A percentile compares a stretch with the other conserved stretches of the same genome.
Conservation (phyloP, 2,797 vertebrate genomes). For the Sebastes hopkinsi region DNA sequence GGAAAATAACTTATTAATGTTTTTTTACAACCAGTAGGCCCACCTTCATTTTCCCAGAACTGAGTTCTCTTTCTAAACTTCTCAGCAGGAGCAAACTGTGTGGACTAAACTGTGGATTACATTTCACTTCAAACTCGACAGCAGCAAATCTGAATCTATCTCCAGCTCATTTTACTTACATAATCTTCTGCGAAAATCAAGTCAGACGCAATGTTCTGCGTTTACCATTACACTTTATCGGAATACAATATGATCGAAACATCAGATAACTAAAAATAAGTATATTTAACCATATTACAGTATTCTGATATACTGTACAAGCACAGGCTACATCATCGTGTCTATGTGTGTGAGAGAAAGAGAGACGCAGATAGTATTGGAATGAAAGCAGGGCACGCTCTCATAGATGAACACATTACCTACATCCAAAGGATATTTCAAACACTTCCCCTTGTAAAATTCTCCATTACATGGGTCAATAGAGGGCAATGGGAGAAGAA, state of each 20-base stretch:
- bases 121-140: not conserved
- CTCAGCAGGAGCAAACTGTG: not conserved
- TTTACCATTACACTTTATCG: not conserved
- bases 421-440: slow-evolving; percentile 81
- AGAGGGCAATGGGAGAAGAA: slow-evolving; percentile 86
- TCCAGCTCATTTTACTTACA: not conserved
- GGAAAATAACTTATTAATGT: not conserved
- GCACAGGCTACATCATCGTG: not conserved
- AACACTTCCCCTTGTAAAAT: slow-evolving; percentile 82
- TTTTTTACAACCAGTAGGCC: not conserved
- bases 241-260: not conserved
- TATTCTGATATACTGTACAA: not conserved
- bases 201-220: not conserved
- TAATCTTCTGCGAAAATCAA: not conserved
- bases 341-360: not conserved
- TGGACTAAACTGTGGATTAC: not conserved
- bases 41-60: not conserved
- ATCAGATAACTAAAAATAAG: not conserved
- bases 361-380: not conserved
- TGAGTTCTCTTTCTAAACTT: not conserved
- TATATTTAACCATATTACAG: too few relatives aligned
- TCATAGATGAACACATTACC: slow-evolving; percentile 72
- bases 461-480: slow-evolving; percentile 86
- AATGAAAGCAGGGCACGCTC: slow-evolving; percentile 33
- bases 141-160: not conserved